Evolutionary conservation across 2,113 vertebrate species (phyloP).

Genomic region (Ictidomys tridecemlineatus): DNA sequence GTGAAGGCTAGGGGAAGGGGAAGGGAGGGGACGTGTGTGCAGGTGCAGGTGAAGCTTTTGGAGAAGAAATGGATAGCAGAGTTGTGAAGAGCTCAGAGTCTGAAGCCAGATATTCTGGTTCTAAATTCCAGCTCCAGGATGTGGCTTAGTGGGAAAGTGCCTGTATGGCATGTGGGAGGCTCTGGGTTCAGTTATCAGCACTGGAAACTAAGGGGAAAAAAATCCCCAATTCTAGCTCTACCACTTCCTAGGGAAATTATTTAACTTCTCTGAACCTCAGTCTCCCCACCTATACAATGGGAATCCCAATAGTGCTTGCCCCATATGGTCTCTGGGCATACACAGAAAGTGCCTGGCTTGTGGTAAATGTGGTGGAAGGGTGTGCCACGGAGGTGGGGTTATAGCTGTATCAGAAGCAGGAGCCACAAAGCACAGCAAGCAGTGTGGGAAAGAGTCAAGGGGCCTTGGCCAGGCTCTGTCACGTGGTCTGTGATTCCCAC

Average conservation of each 20-base stretch:
- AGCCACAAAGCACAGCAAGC: not conserved
- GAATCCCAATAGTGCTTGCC: not conserved
- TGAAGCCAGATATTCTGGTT: slow-evolving; percentile 8
- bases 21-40: not conserved
- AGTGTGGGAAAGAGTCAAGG: not conserved
- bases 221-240: not conserved
- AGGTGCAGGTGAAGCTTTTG: not conserved
- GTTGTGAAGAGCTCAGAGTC: not conserved
- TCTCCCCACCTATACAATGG: not conserved
- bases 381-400: not conserved
- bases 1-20: not conserved
- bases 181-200: not conserved
- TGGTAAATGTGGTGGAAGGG: not conserved
- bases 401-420: not conserved
- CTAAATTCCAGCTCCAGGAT: slow-evolving; percentile 19
- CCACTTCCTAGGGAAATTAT: not conserved
- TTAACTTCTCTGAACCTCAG: not conserved
- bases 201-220: not conserved
- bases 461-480: not conserved
- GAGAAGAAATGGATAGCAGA: not conserved
- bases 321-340: not conserved
- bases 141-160: not conserved
- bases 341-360: not conserved
- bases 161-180: not conserved
- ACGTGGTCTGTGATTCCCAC: not conserved